Base-by-base conservation (phyloP, 2,888 invertebrate species). In the Ganaspis brasiliensis region DNA sequence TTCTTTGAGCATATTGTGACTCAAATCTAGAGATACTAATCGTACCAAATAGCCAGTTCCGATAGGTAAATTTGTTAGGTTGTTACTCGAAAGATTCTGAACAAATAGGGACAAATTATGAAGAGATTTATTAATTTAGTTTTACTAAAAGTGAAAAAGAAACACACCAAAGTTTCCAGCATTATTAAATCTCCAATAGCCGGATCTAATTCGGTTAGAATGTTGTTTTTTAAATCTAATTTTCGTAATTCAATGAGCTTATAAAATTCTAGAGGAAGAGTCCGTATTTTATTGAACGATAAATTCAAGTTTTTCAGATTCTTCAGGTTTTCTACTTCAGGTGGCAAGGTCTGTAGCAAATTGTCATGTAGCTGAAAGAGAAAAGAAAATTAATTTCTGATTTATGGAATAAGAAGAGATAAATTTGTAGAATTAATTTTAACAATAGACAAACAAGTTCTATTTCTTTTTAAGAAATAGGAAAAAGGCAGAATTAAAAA, bases 1-100 rank as follows among this genome's bases (percentile, higher is more conserved):
- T 89, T 95, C 95, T 87, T 92, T 93, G 83, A 97, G 92, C 90
- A 94, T 93, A 92, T 97, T 97, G 92, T 96, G 93, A 83, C 96
- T 95, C 78, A 96, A 90, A 90, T 96, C 94, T 82, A 97, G 92
- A 88, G 95, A 94, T 75, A 94, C 94, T 89, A 97, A 92, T 85
- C 96, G 94, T 79, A 96, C 96, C 90, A 97, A 92, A 92, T 96
- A 97, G 81, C 97, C 97, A 93, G 98, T 94, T 87, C 97, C 96
- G 81, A 95, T 93, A 31, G 98, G 97, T 89, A 98, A 91, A 79
- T 91, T 92, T 82, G 93, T 93, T 92, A 98, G 91, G 87, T 94
- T 93, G 92, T 97, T 97, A 92, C 95, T 93, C 45, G 97, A 96
- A 84, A 97, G 91, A 92, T 97, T 96, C 97, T 97, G 91, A 76